Evolutionary conservation across 2,113 vertebrate genomes (phyloP).

Genomic region (Chaetodon trifascialis): DNA sequence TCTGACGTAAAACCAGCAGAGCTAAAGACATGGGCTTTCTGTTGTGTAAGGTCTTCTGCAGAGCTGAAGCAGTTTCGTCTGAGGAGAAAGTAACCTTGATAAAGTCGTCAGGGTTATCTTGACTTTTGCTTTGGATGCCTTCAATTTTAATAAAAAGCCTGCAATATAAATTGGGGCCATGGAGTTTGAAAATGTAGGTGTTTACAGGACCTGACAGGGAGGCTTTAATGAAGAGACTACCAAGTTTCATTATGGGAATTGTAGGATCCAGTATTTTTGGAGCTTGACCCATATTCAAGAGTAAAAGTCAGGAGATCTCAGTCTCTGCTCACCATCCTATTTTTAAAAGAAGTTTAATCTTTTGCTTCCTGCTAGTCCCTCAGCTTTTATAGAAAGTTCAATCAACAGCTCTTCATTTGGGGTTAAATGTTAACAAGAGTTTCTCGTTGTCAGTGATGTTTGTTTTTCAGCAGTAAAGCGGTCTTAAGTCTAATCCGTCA

Average conservation of each 20-base stretch:
- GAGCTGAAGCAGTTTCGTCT: not conserved
- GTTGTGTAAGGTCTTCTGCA: not conserved
- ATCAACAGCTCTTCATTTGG: not conserved
- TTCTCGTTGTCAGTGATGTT: not conserved
- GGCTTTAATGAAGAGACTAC: not conserved
- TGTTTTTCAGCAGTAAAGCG: slow-evolving; percentile 15
- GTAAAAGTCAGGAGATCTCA: not conserved
- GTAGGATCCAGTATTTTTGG: not conserved
- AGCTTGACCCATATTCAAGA: not conserved
- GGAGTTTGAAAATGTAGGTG: not conserved
- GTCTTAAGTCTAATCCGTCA: slow-evolving; percentile 20
- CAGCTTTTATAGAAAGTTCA: not conserved
- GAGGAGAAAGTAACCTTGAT: not conserved
- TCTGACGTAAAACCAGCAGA: not conserved
- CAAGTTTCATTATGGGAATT: not conserved
- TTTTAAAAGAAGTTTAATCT: not conserved
- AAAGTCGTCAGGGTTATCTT: not conserved
- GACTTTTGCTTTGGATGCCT: not conserved
- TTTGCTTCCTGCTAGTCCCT: not conserved
- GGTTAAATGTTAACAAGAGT: not conserved
- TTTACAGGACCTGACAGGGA: not conserved
- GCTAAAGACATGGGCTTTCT: not conserved
- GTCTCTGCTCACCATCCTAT: not conserved
- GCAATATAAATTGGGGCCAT: not conserved
- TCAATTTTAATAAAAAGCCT: not conserved